Evolutionary conservation across 2,113 vertebrate species (phyloP).

Genomic region (Nymphicus hollandicus): DNA sequence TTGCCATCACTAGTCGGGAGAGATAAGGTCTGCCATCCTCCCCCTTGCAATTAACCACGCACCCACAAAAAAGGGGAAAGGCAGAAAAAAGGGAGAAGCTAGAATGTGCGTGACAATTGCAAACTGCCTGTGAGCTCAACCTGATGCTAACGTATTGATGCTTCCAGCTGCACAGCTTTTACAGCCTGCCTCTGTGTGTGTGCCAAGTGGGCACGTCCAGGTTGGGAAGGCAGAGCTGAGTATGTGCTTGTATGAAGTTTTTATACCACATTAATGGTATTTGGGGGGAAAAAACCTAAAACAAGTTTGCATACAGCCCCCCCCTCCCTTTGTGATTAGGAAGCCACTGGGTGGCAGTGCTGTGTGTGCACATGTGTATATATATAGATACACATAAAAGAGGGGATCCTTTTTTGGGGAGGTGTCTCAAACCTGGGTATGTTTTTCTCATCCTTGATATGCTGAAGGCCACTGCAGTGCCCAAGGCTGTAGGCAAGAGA

Average conservation of each 20-base stretch:
- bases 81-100: background rate
- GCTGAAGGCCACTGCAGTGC: background rate
- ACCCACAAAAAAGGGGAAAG: background rate
- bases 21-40: conserved; percentile 46
- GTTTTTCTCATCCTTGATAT: background rate
- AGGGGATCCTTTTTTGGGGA: rapidly evolving
- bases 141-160: background rate
- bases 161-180: background rate
- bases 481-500: background rate
- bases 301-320: background rate
- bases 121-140: conserved; percentile 2
- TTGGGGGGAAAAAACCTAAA: background rate
- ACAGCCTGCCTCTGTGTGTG: background rate
- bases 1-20: conserved; percentile 37
- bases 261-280: background rate
- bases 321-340: background rate
- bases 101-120: background rate
- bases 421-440: background rate
- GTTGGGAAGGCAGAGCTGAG: background rate
- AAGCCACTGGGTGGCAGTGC: conserved; percentile 66
- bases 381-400: rapidly evolving
- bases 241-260: background rate
- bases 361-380: background rate
- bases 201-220: background rate
- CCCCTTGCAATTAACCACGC: conserved; percentile 8